Evolutionary conservation across 53 echinoderm and acorn worm species (phyloP).

Genomic region (Stichopus horrens): DNA sequence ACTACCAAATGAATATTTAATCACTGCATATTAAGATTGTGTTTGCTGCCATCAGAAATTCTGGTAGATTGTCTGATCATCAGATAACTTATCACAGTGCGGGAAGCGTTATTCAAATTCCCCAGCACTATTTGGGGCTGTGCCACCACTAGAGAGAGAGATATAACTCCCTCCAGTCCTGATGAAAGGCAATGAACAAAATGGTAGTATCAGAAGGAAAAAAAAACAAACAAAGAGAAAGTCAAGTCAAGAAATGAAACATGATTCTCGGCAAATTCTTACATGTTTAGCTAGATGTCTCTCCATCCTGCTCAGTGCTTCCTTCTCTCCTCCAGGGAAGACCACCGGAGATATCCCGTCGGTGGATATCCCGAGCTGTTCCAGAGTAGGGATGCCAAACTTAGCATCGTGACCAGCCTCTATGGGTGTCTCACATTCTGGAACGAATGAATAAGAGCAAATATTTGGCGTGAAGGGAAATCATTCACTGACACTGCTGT

Average conservation of each 20-base stretch:
- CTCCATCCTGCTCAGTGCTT: slow-evolving; percentile 64
- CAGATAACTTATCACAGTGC: too few relatives aligned
- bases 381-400: slow-evolving; percentile 67
- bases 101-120: too few relatives aligned
- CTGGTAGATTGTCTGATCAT: too few relatives aligned
- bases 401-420: slow-evolving; percentile 48
- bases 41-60: too few relatives aligned
- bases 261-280: neutral
- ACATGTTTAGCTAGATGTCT: slow-evolving; percentile 66
- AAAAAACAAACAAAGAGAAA: neutral
- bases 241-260: neutral
- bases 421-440: slow-evolving; percentile 60
- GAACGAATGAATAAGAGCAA: neutral
- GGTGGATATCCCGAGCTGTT: slow-evolving; percentile 52
- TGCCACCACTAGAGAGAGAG: too few relatives aligned
- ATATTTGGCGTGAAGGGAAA: too few relatives aligned
- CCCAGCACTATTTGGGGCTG: too few relatives aligned
- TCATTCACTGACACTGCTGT: too few relatives aligned
- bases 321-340: slow-evolving; percentile 84
- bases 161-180: too few relatives aligned
- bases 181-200: neutral
- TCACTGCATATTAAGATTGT: too few relatives aligned
- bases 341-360: slow-evolving; percentile 45
- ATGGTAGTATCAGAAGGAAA: neutral
- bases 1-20: too few relatives aligned